Evolutionary conservation across 1,140 invertebrate genomes (phyloP).

Genomic region (Homalodisca vitripennis): DNA sequence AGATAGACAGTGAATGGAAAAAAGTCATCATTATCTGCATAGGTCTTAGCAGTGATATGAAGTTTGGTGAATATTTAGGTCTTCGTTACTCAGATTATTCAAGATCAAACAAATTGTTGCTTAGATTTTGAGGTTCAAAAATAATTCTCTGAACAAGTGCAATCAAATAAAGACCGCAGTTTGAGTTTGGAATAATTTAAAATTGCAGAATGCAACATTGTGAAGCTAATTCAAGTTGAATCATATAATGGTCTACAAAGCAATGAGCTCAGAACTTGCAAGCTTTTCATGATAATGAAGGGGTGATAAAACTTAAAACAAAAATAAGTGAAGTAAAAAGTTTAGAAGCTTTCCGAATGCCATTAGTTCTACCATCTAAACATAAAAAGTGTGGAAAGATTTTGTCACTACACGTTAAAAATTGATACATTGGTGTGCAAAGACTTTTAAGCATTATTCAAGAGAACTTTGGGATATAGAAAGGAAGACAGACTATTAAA

Average conservation of each 20-base stretch:
- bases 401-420: background rate
- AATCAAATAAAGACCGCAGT: background rate
- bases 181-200: background rate
- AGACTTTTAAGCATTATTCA: background rate
- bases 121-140: constrained; percentile 1
- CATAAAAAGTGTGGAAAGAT: constrained; percentile 5
- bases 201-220: background rate
- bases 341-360: constrained; percentile 16
- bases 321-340: background rate
- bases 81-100: background rate
- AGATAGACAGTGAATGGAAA: constrained; percentile 14
- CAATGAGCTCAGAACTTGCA: background rate
- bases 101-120: background rate
- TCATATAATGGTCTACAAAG: background rate
- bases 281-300: constrained; percentile 17
- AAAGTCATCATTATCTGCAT: background rate
- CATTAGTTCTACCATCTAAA: constrained; percentile 6
- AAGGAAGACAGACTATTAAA: constrained; percentile 15
- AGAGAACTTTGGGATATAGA: constrained; percentile 7
- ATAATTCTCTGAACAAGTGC: background rate
- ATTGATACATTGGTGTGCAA: background rate
- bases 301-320: constrained; percentile 14
- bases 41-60: background rate
- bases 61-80: background rate
- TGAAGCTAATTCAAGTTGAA: background rate